Evolutionary conservation across 2,888 invertebrate genomes (phyloP).

Genomic region (Periphyllus acericola): DNA sequence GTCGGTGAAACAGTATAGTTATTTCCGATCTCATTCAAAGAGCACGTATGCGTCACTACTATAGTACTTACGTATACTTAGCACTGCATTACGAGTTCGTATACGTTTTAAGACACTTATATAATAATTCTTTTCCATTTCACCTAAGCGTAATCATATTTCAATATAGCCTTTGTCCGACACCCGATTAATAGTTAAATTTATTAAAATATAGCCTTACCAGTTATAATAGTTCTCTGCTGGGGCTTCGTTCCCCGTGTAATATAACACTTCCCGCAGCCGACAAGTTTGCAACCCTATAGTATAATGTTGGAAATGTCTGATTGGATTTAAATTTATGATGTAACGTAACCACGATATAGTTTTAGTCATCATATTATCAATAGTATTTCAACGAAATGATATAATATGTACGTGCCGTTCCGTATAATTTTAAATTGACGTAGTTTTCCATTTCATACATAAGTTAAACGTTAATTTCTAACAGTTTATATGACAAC

Average conservation of each 20-base stretch:
- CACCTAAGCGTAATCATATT: slow-evolving; percentile 9
- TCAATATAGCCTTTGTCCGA: neutral
- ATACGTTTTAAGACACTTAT: neutral
- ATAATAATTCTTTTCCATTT: neutral
- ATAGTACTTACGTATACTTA: too few species aligned
- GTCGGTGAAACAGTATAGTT: too few species aligned
- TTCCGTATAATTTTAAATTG: slow-evolving; percentile 22
- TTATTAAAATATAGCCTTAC: slow-evolving; percentile 28
- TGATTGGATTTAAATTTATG: slow-evolving; percentile 53
- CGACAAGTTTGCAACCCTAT: slow-evolving; percentile 23
- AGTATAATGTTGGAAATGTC: slow-evolving; percentile 7
- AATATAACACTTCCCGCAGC: slow-evolving; percentile 26
- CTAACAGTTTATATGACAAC: neutral
- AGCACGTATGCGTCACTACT: too few species aligned
- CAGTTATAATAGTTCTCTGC: neutral
- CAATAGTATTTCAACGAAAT: slow-evolving; percentile 5
- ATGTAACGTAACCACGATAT: slow-evolving; percentile 34
- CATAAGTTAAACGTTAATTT: neutral
- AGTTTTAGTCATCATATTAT: slow-evolving; percentile 28
- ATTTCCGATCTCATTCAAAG: too few species aligned
- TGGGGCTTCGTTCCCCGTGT: slow-evolving; percentile 38
- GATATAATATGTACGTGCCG: neutral
- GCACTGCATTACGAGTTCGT: neutral
- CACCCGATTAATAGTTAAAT: slow-evolving; percentile 32
- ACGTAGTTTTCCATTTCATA: slow-evolving; percentile 1